Conservation (phyloP, 2,113 vertebrate genomes). For the Petrocephalus zakoni region DNA sequence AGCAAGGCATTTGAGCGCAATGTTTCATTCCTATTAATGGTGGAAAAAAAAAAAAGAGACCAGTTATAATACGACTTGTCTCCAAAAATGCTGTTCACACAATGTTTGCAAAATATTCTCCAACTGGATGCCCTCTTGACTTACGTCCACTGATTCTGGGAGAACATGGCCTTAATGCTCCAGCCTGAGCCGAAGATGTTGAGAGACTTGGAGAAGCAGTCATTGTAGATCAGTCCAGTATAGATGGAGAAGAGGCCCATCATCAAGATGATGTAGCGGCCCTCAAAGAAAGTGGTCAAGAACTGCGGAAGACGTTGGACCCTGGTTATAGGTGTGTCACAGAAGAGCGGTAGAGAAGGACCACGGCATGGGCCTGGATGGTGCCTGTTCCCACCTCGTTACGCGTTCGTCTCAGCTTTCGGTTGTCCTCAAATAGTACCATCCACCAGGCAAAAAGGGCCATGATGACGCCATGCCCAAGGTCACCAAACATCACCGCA, state of each 20-base stretch:
- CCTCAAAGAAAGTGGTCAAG: constrained; percentile 86
- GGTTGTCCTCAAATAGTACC: constrained; percentile 82
- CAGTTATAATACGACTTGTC: neutral
- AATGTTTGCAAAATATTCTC: neutral
- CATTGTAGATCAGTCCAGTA: constrained; percentile 94
- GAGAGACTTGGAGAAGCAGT: constrained; percentile 95
- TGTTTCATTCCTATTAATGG: constrained; percentile 29
- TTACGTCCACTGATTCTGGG: constrained; percentile 59
- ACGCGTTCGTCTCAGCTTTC: constrained; percentile 72
- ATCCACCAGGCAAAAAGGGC: constrained; percentile 79
- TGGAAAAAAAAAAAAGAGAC: constrained; percentile 25
- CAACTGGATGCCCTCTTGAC: constrained; percentile 31
- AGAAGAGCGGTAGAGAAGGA: too few species aligned
- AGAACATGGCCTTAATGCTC: constrained; percentile 79
- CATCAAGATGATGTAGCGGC: constrained; percentile 88
- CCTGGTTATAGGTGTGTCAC: neutral
- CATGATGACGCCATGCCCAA: constrained; percentile 89
- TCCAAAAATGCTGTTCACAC: neutral
- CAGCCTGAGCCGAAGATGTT: constrained; percentile 89
- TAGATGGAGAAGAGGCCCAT: constrained; percentile 96
- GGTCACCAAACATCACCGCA: constrained; percentile 94
- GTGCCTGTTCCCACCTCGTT: constrained; percentile 69
- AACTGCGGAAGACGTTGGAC: constrained; percentile 59
- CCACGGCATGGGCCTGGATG: too few species aligned
- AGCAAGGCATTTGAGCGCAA: constrained; percentile 43